phyloP scores from a whole-genome alignment of 2,113 vertebrate genomes.

The Poeciliopsis turrubarensis region DNA sequence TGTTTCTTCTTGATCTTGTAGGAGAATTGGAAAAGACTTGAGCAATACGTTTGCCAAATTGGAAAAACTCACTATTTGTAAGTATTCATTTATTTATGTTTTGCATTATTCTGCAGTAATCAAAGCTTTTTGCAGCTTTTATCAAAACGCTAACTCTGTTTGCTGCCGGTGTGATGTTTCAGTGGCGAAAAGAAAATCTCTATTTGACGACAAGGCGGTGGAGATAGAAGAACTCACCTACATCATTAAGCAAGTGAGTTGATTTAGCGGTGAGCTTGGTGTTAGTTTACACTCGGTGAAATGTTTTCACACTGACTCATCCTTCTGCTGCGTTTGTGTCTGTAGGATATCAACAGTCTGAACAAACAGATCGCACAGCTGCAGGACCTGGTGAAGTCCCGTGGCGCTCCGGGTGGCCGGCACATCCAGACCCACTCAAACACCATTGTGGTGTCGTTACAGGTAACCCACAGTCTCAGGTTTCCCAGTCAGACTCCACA shows the following conservation, averaged over 20 bases:
- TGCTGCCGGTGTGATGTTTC: constrained; percentile 27
- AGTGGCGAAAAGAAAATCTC: constrained; percentile 94
- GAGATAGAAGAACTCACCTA: constrained; percentile 94
- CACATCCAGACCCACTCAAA: constrained; percentile 92
- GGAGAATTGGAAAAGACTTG: constrained; percentile 93
- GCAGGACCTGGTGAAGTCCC: constrained; percentile 87
- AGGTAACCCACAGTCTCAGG: constrained; percentile 76
- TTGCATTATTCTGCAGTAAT: neutral
- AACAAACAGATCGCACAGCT: constrained; percentile 95
- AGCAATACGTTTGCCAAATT: constrained; percentile 95
- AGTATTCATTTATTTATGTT: constrained; percentile 62
- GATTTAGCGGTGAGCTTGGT: neutral
- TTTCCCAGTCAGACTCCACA: neutral
- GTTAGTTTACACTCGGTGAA: neutral
- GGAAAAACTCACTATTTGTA: constrained; percentile 94
- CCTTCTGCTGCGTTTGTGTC: constrained; percentile 7
- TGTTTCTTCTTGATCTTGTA: constrained; percentile 50
- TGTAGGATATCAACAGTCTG: constrained; percentile 90
- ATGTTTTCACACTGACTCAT: neutral
- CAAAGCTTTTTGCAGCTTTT: neutral
- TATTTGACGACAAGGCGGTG: constrained; percentile 92
- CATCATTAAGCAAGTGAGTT: constrained; percentile 89
- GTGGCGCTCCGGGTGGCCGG: constrained; percentile 85
- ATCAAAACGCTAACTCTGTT: neutral
- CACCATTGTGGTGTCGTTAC: constrained; percentile 93